phyloP scores from a whole-genome alignment of 1,140 invertebrate species.

The Drosophila melanica region DNA sequence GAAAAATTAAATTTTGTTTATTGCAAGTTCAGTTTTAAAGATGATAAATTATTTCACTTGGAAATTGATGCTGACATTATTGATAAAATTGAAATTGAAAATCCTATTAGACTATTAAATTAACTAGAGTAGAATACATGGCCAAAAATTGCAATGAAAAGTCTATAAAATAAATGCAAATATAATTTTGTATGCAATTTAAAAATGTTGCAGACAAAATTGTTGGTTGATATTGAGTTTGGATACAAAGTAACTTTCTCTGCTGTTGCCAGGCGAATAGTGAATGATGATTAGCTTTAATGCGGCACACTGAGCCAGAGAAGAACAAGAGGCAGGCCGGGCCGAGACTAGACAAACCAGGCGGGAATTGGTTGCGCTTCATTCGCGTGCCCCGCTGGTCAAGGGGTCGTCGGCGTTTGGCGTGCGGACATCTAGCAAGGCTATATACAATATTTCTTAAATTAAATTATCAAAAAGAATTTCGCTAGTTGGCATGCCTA shows the following conservation, averaged over 20 bases:
- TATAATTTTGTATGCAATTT: too few relatives aligned
- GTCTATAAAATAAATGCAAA: too few relatives aligned
- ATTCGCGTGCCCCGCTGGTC: constrained; percentile 38
- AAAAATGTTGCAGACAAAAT: neutral
- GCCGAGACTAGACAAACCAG: constrained; percentile 39
- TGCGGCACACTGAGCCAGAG: constrained; percentile 45
- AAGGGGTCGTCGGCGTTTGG: constrained; percentile 66
- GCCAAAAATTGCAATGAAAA: too few relatives aligned
- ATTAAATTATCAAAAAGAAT: constrained; percentile 82
- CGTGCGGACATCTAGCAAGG: constrained; percentile 36
- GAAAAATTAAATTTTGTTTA: too few relatives aligned
- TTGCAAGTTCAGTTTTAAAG: too few relatives aligned
- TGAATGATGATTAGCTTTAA: constrained; percentile 27
- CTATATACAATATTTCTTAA: constrained; percentile 78
- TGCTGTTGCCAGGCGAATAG: constrained; percentile 47
- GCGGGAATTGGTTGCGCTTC: constrained; percentile 51
- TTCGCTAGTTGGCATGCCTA: constrained; percentile 78
- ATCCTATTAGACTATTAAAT: too few relatives aligned
- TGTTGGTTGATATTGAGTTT: neutral
- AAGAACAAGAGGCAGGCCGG: constrained; percentile 12
- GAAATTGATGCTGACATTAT: too few relatives aligned
- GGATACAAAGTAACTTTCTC: constrained; percentile 57
- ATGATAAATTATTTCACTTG: too few relatives aligned
- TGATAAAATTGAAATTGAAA: too few relatives aligned
- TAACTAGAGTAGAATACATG: too few relatives aligned